Evolutionary conservation across 2,888 invertebrate genomes (phyloP).

Genomic region (Vesta saturnalis): DNA sequence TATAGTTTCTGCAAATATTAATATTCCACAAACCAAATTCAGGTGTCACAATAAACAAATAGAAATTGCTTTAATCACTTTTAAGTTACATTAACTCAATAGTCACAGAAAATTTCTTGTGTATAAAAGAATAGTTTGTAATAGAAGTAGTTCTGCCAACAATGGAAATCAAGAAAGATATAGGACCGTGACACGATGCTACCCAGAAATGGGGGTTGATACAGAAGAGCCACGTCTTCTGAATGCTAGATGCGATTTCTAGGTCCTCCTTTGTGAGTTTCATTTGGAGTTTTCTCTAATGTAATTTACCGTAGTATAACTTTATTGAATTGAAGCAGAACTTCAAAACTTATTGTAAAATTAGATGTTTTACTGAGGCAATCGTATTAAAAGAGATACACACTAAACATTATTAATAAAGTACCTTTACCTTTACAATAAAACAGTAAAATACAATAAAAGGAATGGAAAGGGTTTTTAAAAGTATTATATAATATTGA

Average conservation of each 20-base stretch:
- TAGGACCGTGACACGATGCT: constrained; percentile 53
- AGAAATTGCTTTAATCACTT: too few relatives aligned
- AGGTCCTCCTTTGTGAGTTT: constrained; percentile 54
- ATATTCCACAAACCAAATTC: too few relatives aligned
- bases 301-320: constrained; percentile 49
- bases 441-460: not conserved
- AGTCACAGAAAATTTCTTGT: too few relatives aligned
- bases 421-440: not conserved
- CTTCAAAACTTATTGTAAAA: constrained; percentile 6
- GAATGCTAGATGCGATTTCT: constrained; percentile 57
- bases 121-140: constrained; percentile 45
- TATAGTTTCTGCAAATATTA: too few relatives aligned
- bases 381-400: too few relatives aligned
- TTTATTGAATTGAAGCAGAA: constrained; percentile 25
- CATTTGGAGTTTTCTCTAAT: constrained; percentile 55
- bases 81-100: too few relatives aligned
- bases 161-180: constrained; percentile 54
- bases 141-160: constrained; percentile 57
- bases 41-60: too few relatives aligned
- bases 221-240: constrained; percentile 54
- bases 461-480: not conserved
- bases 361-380: not conserved
- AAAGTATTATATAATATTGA: constrained; percentile 18
- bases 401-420: too few relatives aligned
- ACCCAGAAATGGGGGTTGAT: constrained; percentile 55